A percentile compares a stretch with the other conserved stretches of the same genome.
Evolutionary conservation across 2,888 invertebrate genomes (phyloP).

Genomic region (Ischnura elegans): DNA sequence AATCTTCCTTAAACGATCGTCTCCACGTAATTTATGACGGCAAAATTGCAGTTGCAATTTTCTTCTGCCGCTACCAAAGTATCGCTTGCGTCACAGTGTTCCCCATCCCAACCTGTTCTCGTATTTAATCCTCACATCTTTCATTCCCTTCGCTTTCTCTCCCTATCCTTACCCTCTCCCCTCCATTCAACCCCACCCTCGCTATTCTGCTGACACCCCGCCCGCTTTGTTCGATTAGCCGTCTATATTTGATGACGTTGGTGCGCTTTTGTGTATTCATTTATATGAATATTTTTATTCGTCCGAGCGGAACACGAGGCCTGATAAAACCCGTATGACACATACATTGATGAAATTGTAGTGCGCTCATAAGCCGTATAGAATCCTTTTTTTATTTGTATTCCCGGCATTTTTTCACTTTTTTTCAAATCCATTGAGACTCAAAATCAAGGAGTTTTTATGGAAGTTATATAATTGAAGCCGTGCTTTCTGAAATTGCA

Average conservation of each 20-base stretch:
- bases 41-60: conserved; percentile 9
- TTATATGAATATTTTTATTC: not conserved
- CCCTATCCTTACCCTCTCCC: not conserved
- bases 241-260: conserved; percentile 6
- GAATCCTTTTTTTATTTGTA: too few relatives aligned
- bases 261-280: too few relatives aligned
- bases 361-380: too few relatives aligned
- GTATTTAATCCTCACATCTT: not conserved
- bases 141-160: not conserved
- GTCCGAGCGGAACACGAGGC: not conserved
- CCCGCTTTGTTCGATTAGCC: not conserved
- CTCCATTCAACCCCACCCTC: not conserved
- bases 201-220: not conserved
- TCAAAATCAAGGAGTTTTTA: too few relatives aligned
- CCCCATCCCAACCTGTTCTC: not conserved
- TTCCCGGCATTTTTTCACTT: too few relatives aligned
- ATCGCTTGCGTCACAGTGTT: not conserved
- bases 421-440: too few relatives aligned
- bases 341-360: not conserved
- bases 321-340: not conserved
- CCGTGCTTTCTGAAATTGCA: too few relatives aligned
- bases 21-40: not conserved
- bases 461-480: too few relatives aligned
- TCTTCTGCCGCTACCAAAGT: not conserved
- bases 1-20: not conserved